Percentiles rank a stretch among this genome's conserved stretches.
These are phyloP conservation scores for Cephonodes hylas DNA, from an alignment of 2,888 invertebrate genomes.

Conservation along the genomic window DNA sequence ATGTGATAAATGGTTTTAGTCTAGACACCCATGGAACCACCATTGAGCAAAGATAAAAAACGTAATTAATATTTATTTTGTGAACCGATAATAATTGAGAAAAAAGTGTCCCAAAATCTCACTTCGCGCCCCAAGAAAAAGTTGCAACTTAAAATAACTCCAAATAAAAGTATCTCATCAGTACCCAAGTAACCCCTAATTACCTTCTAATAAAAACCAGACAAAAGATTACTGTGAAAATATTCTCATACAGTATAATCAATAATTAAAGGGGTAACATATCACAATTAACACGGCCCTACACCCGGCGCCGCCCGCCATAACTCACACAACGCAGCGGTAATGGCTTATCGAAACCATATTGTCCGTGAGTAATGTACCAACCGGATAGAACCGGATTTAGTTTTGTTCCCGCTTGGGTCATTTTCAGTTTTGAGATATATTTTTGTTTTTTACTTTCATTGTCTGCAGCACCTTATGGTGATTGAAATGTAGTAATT, in stretches of 20 bases:
- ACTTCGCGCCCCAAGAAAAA: too few relatives aligned
- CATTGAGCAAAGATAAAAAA: too few relatives aligned
- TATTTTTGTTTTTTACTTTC: too few relatives aligned
- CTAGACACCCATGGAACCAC: too few relatives aligned
- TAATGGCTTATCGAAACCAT: slow-evolving; percentile 49
- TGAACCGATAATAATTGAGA: too few relatives aligned
- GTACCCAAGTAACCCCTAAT: neutral
- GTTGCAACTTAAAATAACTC: neutral
- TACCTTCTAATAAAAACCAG: slow-evolving; percentile 27
- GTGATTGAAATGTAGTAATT: too few relatives aligned
- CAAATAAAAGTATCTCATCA: neutral
- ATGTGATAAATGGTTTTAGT: too few relatives aligned
- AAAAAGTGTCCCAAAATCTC: too few relatives aligned
- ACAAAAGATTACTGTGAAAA: slow-evolving; percentile 35
- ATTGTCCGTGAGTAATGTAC: slow-evolving; percentile 36
- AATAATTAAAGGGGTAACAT: slow-evolving; percentile 40
- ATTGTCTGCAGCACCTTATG: too few relatives aligned
- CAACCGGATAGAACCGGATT: slow-evolving; percentile 24
- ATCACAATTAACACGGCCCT: slow-evolving; percentile 39
- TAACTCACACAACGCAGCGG: slow-evolving; percentile 38
- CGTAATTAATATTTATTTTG: too few relatives aligned
- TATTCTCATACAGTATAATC: slow-evolving; percentile 36
- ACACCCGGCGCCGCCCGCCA: slow-evolving; percentile 28
- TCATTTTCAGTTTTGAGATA: neutral
- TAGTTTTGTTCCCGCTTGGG: slow-evolving; percentile 21